Conservation (phyloP, 2,888 invertebrate genomes). For the Leucania comma region DNA sequence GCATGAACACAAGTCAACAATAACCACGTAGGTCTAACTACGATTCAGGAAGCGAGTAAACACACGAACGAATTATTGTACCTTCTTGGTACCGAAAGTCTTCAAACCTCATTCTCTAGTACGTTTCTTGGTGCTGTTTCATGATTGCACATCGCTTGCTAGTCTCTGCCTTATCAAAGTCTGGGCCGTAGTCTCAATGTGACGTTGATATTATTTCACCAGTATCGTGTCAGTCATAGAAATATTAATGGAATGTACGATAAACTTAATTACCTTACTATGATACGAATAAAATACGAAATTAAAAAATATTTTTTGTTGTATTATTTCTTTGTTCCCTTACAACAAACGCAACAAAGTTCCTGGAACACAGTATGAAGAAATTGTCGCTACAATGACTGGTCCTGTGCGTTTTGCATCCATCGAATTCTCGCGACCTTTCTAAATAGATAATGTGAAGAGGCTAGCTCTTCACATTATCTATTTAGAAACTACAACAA, state of each 20-base stretch:
- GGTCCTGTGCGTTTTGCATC: too few relatives aligned
- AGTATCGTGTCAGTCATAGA: slow-evolving; percentile 78
- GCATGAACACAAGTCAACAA: too few relatives aligned
- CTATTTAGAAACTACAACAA: too few relatives aligned
- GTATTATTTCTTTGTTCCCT: slow-evolving; percentile 55
- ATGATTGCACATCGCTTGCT: slow-evolving; percentile 73
- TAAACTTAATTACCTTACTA: slow-evolving; percentile 78
- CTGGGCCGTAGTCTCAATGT: slow-evolving; percentile 71
- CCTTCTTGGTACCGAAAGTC: background rate
- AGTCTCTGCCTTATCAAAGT: slow-evolving; percentile 74
- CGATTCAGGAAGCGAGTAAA: too few relatives aligned
- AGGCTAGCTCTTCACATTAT: too few relatives aligned
- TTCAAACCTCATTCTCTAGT: background rate
- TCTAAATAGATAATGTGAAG: too few relatives aligned
- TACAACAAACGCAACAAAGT: background rate
- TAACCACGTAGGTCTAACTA: too few relatives aligned
- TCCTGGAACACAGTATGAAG: too few relatives aligned
- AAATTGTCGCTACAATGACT: background rate
- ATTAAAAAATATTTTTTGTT: slow-evolving; percentile 64
- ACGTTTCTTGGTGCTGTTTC: slow-evolving; percentile 55
- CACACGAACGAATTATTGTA: too few relatives aligned
- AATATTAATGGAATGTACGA: slow-evolving; percentile 80
- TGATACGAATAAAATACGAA: slow-evolving; percentile 81
- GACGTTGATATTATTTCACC: slow-evolving; percentile 72
- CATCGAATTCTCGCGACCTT: too few relatives aligned